Evolutionary conservation across 1,140 invertebrate genomes (phyloP).

Genomic region (Apis cerana): DNA sequence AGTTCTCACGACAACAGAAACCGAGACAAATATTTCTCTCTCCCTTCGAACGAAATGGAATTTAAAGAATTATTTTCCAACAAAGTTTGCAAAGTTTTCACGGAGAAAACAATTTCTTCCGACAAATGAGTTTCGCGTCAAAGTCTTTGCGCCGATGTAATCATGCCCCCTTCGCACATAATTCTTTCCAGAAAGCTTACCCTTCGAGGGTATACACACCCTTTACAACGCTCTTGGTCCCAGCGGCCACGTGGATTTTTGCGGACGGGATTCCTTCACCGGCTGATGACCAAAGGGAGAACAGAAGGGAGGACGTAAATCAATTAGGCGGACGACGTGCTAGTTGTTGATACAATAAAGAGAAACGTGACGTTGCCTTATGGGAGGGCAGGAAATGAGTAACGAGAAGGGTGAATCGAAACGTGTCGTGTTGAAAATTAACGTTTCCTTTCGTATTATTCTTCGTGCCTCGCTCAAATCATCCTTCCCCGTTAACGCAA

Average conservation of each 20-base stretch:
- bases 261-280: conserved; percentile 13
- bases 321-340: conserved; percentile 66
- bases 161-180: conserved; percentile 12
- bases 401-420: conserved; percentile 5
- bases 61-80: background rate
- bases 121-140: background rate
- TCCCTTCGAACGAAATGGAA: too few relatives aligned
- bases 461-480: background rate
- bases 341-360: conserved; percentile 71
- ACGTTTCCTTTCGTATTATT: background rate
- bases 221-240: background rate
- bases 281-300: conserved; percentile 28
- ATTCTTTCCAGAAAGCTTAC: conserved; percentile 7
- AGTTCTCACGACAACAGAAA: too few relatives aligned
- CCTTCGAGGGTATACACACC: background rate
- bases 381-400: conserved; percentile 35
- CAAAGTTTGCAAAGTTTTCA: background rate
- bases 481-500: too few relatives aligned
- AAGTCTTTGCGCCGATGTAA: background rate
- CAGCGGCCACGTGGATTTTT: conserved; percentile 37
- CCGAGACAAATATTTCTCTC: too few relatives aligned
- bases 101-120: background rate
- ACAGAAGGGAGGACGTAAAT: conserved; percentile 64
- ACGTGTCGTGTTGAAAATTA: background rate
- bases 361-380: conserved; percentile 60